phyloP scores from a whole-genome alignment of 2,888 invertebrate genomes.

The Ichneumon xanthorius region DNA sequence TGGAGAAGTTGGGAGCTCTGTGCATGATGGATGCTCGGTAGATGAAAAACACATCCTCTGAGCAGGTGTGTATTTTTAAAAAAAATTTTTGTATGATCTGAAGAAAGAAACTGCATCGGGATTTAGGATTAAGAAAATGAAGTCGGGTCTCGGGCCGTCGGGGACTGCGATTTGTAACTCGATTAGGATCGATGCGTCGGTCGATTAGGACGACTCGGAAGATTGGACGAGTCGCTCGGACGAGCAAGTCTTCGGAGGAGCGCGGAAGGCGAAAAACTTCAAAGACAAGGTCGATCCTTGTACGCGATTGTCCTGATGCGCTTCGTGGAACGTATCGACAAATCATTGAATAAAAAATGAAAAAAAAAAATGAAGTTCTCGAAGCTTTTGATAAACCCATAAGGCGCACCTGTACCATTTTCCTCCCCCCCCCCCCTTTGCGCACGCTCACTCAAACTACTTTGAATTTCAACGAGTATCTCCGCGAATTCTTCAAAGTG shows the following conservation, averaged over 20 bases:
- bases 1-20: not conserved
- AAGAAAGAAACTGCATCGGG: not conserved
- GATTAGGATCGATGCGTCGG: too few relatives aligned
- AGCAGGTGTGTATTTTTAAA: not conserved
- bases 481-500: slow-evolving; percentile 65
- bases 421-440: slow-evolving; percentile 13
- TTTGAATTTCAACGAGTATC: slow-evolving; percentile 66
- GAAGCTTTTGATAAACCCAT: slow-evolving; percentile 51
- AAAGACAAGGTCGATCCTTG: slow-evolving; percentile 33
- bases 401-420: not conserved
- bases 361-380: slow-evolving; percentile 15
- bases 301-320: slow-evolving; percentile 38
- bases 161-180: not conserved
- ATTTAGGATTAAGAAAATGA: not conserved
- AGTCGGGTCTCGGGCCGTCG: not conserved
- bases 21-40: not conserved
- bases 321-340: slow-evolving; percentile 51
- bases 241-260: not conserved
- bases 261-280: slow-evolving; percentile 21
- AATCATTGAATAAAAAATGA: slow-evolving; percentile 31
- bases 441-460: slow-evolving; percentile 50
- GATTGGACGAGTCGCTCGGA: slow-evolving; percentile 37
- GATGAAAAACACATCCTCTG: not conserved
- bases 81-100: not conserved
- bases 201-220: slow-evolving; percentile 2